phyloP scores from a whole-genome alignment of 2,888 invertebrate genomes.

The Exephanes ischioxanthus region DNA sequence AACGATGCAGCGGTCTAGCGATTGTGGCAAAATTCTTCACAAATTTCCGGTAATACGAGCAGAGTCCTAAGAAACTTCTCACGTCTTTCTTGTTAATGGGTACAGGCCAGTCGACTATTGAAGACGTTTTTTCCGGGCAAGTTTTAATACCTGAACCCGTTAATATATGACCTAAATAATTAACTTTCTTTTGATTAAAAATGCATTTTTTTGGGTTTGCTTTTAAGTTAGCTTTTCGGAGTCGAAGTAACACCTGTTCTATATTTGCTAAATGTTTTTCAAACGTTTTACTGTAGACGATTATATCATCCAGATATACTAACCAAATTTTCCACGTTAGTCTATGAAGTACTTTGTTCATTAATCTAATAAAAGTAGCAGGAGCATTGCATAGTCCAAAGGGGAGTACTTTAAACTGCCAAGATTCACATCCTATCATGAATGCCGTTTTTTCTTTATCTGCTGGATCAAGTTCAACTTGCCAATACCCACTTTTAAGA shows the following conservation, averaged over 20 bases:
- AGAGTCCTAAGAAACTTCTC: conserved; percentile 42
- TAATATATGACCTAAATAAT: conserved; percentile 29
- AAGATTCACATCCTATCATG: conserved; percentile 13
- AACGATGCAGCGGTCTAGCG: conserved; percentile 34
- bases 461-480: not conserved
- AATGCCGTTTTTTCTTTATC: conserved; percentile 41
- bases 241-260: conserved; percentile 5
- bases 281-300: conserved; percentile 59
- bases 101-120: conserved; percentile 42
- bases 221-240: conserved; percentile 12
- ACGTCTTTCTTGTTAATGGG: conserved; percentile 28
- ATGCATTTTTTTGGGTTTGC: conserved; percentile 17
- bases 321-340: conserved; percentile 73
- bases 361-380: conserved; percentile 41
- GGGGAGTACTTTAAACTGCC: conserved; percentile 46
- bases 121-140: conserved; percentile 25
- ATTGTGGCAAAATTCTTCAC: conserved; percentile 42
- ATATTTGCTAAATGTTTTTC: conserved; percentile 61
- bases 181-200: conserved; percentile 10
- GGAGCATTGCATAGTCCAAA: conserved; percentile 56
- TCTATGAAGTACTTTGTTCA: conserved; percentile 54
- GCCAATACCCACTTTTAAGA: conserved; percentile 31
- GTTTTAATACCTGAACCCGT: conserved; percentile 35
- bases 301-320: conserved; percentile 70
- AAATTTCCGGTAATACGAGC: conserved; percentile 57